Base-by-base conservation (phyloP, 2,888 invertebrate species). In the Eupeodes latifasciatus region DNA sequence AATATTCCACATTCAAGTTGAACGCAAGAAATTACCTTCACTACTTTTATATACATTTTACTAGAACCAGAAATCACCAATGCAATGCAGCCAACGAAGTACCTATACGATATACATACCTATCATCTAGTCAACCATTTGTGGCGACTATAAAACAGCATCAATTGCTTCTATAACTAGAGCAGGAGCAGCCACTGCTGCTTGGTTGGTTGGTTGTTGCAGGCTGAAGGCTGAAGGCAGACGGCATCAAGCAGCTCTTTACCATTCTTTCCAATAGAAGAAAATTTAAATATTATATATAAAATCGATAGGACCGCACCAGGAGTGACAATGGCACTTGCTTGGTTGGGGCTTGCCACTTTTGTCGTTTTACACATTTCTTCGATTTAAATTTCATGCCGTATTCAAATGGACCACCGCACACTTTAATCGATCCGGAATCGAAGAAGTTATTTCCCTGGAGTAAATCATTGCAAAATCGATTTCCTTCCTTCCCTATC, bases 401-500 rank as follows among this genome's bases (percentile, higher is more conserved):
- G 80, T 84, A 87, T 87, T 83, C 87, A 87, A 87, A 87, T 84
- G 83, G 72, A 87, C 87, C 80, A 87, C 87, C 83, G 66, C 80
- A 83, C 72, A 79, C 71, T 87, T 83, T 87, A 83, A 83, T 80
- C 87, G 87, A 87, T 87, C 83, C 80, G 72, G 66, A 80, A 83
- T 87, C 87, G 83, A 80, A 66, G 79, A 87, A 79, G 83, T 80
- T 87, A 87, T 87, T 87, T 87, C 83, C 80, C 87, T 77, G 16
- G 76, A 84, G 87, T 87, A 87, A 87, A 87, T 87, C 87, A 87
- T 83, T 83, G 83, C 84, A 59, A 76, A 87, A 87, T 87, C 83
- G 87, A 83, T 87, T 87, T 80, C 71, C 80, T 83, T 87, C 87
- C 84, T 83, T 87, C 76, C 79, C 79, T 19, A 16, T 34, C 40